A percentile compares a stretch with the other conserved stretches of the same genome.
phyloP scores from a whole-genome alignment of 2,888 invertebrate species.

The Ectemnius cavifrons region DNA sequence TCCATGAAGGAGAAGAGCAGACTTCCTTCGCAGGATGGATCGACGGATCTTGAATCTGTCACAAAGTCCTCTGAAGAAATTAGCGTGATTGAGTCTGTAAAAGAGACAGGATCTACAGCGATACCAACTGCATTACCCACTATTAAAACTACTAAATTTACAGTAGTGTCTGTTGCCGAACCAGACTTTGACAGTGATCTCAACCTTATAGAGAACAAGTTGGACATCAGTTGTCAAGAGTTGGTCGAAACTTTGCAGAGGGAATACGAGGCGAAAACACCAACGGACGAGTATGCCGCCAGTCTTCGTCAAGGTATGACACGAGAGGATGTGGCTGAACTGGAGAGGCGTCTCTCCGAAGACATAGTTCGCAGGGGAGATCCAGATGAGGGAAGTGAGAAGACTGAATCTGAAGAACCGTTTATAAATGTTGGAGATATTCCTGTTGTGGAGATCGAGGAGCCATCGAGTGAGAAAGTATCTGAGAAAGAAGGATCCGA shows the following conservation, averaged over 20 bases:
- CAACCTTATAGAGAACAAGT: conserved; percentile 72
- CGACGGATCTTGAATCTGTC: conserved; percentile 58
- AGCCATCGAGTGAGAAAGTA: background rate
- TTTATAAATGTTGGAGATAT: too few relatives aligned
- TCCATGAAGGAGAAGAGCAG: conserved; percentile 55
- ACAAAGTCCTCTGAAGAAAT: conserved; percentile 64
- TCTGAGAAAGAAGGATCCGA: background rate
- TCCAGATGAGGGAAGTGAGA: background rate
- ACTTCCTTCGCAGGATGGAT: conserved; percentile 56
- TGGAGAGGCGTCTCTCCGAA: conserved; percentile 64
- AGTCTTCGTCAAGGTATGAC: conserved; percentile 44
- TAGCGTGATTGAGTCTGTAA: conserved; percentile 63
- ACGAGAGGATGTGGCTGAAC: conserved; percentile 8
- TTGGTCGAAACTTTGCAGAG: conserved; percentile 72
- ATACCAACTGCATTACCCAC: background rate
- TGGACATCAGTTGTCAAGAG: conserved; percentile 75
- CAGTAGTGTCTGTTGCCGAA: conserved; percentile 67
- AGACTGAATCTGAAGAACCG: background rate
- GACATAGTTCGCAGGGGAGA: conserved; percentile 53
- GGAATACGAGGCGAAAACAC: conserved; percentile 73
- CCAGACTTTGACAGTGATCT: conserved; percentile 71
- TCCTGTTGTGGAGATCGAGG: background rate
- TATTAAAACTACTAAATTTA: conserved; percentile 62
- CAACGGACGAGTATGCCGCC: conserved; percentile 65
- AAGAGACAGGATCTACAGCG: conserved; percentile 34